Evolutionary conservation across 2,797 vertebrate species (phyloP).

Genomic region (Diplodus puntazzo): DNA sequence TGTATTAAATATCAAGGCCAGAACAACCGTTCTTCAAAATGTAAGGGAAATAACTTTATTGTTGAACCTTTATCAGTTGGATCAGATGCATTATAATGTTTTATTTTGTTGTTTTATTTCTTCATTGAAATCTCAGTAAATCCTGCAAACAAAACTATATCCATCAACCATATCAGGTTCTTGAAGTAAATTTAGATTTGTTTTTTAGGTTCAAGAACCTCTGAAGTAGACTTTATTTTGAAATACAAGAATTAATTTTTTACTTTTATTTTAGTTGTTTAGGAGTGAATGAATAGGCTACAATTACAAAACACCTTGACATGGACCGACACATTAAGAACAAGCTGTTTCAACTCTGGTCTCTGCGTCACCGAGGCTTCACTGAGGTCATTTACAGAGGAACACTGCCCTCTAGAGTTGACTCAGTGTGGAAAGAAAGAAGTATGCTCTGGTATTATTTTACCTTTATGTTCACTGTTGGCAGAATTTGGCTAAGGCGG

Average conservation of each 20-base stretch:
- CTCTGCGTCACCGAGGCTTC: too few relatives aligned
- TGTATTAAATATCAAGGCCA: background rate
- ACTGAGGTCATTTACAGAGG: background rate
- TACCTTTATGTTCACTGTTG: background rate
- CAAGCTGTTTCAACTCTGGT: background rate
- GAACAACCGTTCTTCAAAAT: background rate
- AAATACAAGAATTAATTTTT: background rate
- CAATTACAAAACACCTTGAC: background rate
- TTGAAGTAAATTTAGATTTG: background rate
- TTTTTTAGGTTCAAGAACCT: background rate
- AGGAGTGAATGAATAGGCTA: background rate
- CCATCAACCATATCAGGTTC: too few relatives aligned
- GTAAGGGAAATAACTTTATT: background rate
- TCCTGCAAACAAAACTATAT: background rate
- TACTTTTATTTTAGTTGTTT: background rate
- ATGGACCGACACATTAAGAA: too few relatives aligned
- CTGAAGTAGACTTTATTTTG: background rate
- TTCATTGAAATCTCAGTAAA: too few relatives aligned
- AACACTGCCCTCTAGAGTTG: slow-evolving; percentile 44
- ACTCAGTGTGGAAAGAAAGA: background rate
- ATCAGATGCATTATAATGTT: background rate
- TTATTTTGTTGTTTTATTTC: background rate
- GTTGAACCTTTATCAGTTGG: background rate
- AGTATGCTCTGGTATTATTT: background rate
- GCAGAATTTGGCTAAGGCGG: background rate